Base-by-base conservation (phyloP, 2,113 vertebrate genomes). In the Parus major region DNA sequence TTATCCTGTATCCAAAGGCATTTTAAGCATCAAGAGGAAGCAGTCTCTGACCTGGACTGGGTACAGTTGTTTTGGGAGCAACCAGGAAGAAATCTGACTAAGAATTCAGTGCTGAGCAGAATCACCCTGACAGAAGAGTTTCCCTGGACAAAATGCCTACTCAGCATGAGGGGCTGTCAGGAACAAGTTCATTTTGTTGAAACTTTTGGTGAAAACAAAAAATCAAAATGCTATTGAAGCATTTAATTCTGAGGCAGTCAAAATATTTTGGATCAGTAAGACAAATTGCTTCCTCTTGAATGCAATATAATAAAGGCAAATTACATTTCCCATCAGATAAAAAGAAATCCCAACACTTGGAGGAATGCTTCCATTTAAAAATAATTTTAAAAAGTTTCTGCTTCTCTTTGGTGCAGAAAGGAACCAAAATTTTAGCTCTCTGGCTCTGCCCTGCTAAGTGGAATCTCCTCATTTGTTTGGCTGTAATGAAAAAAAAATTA, bases 201-300 rank as follows among this genome's bases (percentile, higher is more conserved):
- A 94, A 78, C 31, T 65, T 94, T 46, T 42, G 41, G 12, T 35
- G 25, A 22, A 71, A 95, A 75, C 8, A 70, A 53, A 78, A 61
- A 46, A n/a, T 46, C 28, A 53, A 86, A 86, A 61, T 28, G 39
- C 53, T 84, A 27, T 56, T 78, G 69, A 91, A 79, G 23, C 42
- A 61, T 71, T 95, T 91, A 13, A 64, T 87, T 92, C 53, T n/a
- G 36, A 93, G n/a, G 20, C 44, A 88, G 77, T 64, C 86, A 92
- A 94, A 95, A 84, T 84, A 89, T 84, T 96, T 86, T 82, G 15
- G 13, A 56, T 79, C 76, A 91, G 16, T 52, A 83, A 92, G 80
- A 91, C 1, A 5, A 95, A 94, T 36, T 75, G 22, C 36, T 94
- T 78, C 29, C 66, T 92, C 86, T 91, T 5, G 13, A 82, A 89